Evolutionary conservation across 2,113 vertebrate genomes (phyloP).

Genomic region (Phalacrocorax brasilianus): DNA sequence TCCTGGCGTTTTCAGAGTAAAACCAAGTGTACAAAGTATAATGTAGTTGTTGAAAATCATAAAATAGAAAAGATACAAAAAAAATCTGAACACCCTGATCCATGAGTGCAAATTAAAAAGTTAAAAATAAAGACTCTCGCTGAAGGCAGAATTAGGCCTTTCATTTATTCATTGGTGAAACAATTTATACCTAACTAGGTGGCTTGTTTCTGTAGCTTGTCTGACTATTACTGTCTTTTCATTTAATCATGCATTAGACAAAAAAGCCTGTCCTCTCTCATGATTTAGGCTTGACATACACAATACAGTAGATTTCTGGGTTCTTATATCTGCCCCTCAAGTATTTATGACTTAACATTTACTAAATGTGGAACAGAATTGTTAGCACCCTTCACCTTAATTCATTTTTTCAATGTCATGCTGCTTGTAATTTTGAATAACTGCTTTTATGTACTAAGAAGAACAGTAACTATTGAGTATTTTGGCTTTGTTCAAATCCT

Average conservation of each 20-base stretch:
- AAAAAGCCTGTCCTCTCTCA: slow-evolving; percentile 7
- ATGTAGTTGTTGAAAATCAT: not conserved
- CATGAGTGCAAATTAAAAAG: not conserved
- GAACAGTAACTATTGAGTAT: slow-evolving; percentile 68
- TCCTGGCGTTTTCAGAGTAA: not conserved
- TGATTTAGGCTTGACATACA: not conserved
- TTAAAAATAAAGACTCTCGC: not conserved
- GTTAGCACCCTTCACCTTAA: slow-evolving; percentile 60
- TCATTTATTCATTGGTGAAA: not conserved
- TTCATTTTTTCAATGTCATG: slow-evolving; percentile 71
- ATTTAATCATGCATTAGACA: not conserved
- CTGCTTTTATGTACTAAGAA: slow-evolving; percentile 71
- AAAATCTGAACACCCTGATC: not conserved
- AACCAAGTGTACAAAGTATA: not conserved
- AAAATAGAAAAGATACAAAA: not conserved
- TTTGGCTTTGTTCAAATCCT: slow-evolving; percentile 74
- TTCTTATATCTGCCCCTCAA: slow-evolving; percentile 27
- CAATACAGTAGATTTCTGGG: not conserved
- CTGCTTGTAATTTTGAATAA: slow-evolving; percentile 76
- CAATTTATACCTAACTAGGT: not conserved
- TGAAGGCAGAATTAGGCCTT: not conserved
- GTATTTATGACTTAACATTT: slow-evolving; percentile 70
- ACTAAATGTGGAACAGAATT: slow-evolving; percentile 67
- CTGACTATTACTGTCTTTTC: not conserved
- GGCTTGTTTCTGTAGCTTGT: not conserved